Evolutionary conservation across 2,888 invertebrate species (phyloP), one percentile per base, ranked within the genome.

Genomic region (Amphipoea lucens): DNA sequence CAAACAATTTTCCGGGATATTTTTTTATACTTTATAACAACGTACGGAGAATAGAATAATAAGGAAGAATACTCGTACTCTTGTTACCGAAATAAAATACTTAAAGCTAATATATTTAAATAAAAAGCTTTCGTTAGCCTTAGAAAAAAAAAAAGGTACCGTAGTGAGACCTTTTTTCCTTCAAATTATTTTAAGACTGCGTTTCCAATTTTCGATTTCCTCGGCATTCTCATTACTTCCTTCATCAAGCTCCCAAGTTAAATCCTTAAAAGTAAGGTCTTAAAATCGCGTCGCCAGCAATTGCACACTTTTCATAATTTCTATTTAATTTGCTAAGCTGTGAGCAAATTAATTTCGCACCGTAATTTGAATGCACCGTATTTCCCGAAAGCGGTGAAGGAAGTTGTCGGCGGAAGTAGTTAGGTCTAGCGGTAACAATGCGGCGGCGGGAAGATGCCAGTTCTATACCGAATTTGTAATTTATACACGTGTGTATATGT

Each of bases 371-470:
- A 85, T 85, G 75, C 79, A 71, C 63, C 83, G 70, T 76, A 85
- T 90, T 90, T 87, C 84, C 88, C 82, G 80, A 88, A 91, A 83
- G 83, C 79, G 79, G 76, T 88, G 85, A 88, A 89, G 92, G 91
- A 92, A 92, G 91, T 92, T 91, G 92, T 91, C 89, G 86, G 69
- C 91, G 93, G 93, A 93, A 92, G 91, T 92, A 92, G 93, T 94
- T 93, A 91, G 90, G 90, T 88, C 78, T 87, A 88, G 89, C 90
- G 93, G 93, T 92, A 90, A 90, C 88, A 87, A 89, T 88, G 86
- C 70, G 88, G 85, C 84, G 89, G 87, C 85, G 87, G 89, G 89
- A 92, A 93, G 92, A 92, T 91, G 92, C 91, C 91, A 87, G 83
- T 89, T 91, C 91, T 91, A 90, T 81, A 85, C 79, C 80, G 86